Percentiles rank a stretch among this genome's conserved stretches.
Evolutionary conservation across 2,888 invertebrate genomes (phyloP).

Genomic region (Pyrrhia umbra): DNA sequence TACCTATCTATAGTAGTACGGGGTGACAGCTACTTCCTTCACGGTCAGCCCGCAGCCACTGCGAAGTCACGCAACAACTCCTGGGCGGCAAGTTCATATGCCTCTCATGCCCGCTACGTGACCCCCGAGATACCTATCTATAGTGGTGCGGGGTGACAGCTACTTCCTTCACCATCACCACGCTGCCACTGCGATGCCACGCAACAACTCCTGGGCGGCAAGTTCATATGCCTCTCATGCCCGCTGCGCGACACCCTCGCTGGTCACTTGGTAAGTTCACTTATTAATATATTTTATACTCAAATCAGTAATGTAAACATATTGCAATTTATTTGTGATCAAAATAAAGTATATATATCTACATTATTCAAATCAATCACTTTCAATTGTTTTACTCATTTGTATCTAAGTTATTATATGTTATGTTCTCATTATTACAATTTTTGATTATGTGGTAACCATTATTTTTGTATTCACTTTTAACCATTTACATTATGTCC

Average conservation of each 20-base stretch:
- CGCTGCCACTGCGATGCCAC: background rate
- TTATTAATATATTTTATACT: background rate
- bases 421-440: background rate
- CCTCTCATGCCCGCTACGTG: background rate
- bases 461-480: background rate
- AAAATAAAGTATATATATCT: background rate
- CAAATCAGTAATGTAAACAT: background rate
- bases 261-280: background rate
- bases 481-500: too few relatives aligned
- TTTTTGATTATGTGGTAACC: background rate
- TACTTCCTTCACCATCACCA: conserved; percentile 4
- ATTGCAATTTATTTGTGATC: background rate
- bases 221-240: conserved; percentile 25
- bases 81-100: conserved; percentile 1
- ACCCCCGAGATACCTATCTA: background rate
- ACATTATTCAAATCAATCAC: too few relatives aligned
- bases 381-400: too few relatives aligned
- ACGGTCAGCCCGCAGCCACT: background rate
- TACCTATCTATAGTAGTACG: background rate
- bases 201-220: conserved; percentile 3
- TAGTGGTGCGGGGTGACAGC: background rate
- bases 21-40: background rate
- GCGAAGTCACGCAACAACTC: background rate
- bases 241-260: background rate
- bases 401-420: too few relatives aligned